phyloP scores from a whole-genome alignment of 2,113 vertebrate genomes.

The Zapornia atra region DNA sequence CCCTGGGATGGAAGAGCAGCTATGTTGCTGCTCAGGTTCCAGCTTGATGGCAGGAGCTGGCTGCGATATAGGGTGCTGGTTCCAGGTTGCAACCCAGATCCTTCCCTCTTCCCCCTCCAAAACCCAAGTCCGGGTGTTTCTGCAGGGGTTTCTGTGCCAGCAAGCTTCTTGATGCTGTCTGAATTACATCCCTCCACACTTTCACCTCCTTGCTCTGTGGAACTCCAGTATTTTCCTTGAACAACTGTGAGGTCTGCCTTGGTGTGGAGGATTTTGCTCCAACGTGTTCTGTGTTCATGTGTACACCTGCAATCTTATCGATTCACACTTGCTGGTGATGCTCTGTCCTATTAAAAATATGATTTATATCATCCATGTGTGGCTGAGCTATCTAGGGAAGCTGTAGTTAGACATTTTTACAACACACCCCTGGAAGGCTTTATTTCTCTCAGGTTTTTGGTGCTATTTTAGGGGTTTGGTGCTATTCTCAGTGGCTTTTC shows the following conservation, averaged over 20 bases:
- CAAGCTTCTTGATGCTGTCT: background rate
- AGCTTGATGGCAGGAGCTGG: background rate
- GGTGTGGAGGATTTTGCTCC: background rate
- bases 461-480: slow-evolving; percentile 4
- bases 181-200: background rate
- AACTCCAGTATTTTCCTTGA: background rate
- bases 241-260: background rate
- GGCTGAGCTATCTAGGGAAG: background rate
- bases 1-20: background rate
- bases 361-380: background rate
- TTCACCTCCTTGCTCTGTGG: background rate
- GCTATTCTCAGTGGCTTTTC: background rate
- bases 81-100: background rate
- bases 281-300: fast-evolving
- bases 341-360: background rate
- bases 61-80: background rate
- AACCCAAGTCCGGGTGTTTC: background rate
- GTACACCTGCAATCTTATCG: background rate
- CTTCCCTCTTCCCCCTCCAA: background rate
- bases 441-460: background rate
- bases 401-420: background rate
- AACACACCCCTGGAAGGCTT: background rate
- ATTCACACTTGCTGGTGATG: background rate
- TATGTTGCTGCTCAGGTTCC: background rate
- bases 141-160: background rate